Percentiles rank a stretch among this genome's conserved stretches.
phyloP scores from a whole-genome alignment of 2,797 vertebrate species.

The Myotis planiceps region DNA sequence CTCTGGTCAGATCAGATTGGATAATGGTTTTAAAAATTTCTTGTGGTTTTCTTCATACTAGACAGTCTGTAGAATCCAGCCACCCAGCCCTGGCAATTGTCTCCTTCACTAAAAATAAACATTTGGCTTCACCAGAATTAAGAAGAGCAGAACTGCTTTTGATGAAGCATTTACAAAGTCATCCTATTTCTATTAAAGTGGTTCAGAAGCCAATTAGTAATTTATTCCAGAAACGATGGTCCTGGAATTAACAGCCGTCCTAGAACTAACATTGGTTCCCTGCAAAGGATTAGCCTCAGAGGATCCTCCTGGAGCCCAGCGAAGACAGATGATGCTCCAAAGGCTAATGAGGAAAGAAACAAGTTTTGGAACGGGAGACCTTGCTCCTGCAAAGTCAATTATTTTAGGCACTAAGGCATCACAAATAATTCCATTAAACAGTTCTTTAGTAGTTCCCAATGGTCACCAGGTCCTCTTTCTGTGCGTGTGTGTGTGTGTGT shows the following conservation, averaged over 20 bases:
- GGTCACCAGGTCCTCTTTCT: background rate
- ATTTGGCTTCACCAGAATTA: background rate
- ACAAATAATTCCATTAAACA: constrained; percentile 1
- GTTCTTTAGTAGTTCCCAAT: background rate
- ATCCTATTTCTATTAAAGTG: background rate
- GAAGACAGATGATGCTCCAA: background rate
- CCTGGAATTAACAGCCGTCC: background rate
- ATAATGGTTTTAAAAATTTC: background rate
- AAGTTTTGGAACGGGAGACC: background rate
- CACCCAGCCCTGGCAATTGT: background rate
- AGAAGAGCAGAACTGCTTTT: background rate
- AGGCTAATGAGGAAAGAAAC: background rate
- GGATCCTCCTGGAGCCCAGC: background rate
- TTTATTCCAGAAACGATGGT: background rate
- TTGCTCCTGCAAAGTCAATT: constrained; percentile 29
- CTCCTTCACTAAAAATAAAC: background rate
- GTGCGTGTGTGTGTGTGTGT: background rate
- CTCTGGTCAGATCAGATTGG: background rate
- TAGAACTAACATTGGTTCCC: background rate
- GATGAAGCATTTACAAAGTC: background rate
- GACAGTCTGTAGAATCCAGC: background rate
- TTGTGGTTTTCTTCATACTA: background rate
- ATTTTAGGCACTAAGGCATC: background rate
- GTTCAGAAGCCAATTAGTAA: background rate
- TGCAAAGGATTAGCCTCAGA: background rate